These are phyloP conservation scores for Pterostichus madidus DNA, from an alignment of 2,888 invertebrate genomes.

Conservation along the genomic window DNA sequence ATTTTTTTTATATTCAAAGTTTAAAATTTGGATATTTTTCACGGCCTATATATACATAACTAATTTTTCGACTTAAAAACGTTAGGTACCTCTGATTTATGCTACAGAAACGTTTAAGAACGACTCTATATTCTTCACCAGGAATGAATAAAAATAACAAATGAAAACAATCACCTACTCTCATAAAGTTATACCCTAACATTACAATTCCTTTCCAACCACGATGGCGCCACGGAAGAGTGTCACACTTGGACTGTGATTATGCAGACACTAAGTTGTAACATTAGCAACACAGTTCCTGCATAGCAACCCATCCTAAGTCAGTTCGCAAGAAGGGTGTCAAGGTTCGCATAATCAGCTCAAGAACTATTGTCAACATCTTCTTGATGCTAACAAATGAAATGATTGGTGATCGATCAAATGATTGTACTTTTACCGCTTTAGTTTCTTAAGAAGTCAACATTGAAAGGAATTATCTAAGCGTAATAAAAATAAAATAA, in stretches of 20 bases:
- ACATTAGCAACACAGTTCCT: slow-evolving; percentile 20
- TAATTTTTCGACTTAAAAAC: too few relatives aligned
- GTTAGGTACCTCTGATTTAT: too few relatives aligned
- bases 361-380: slow-evolving; percentile 50
- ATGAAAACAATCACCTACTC: background rate
- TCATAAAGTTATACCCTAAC: slow-evolving; percentile 14
- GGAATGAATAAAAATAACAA: too few relatives aligned
- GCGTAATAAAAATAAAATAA: too few relatives aligned
- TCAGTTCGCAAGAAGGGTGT: slow-evolving; percentile 9
- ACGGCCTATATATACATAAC: too few relatives aligned
- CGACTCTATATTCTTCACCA: too few relatives aligned
- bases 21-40: too few relatives aligned
- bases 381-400: slow-evolving; percentile 1
- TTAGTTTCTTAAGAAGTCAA: background rate
- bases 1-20: too few relatives aligned
- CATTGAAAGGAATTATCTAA: slow-evolving; percentile 6
- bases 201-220: background rate
- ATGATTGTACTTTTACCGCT: slow-evolving; percentile 20
- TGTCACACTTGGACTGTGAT: slow-evolving; percentile 13
- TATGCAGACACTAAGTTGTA: background rate
- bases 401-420: slow-evolving; percentile 21
- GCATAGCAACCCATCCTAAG: slow-evolving; percentile 39
- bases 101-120: too few relatives aligned
- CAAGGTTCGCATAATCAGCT: slow-evolving; percentile 35
- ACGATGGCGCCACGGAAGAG: slow-evolving; percentile 27